phyloP scores from a whole-genome alignment of 2,888 invertebrate species.

The Nasonia oneida region DNA sequence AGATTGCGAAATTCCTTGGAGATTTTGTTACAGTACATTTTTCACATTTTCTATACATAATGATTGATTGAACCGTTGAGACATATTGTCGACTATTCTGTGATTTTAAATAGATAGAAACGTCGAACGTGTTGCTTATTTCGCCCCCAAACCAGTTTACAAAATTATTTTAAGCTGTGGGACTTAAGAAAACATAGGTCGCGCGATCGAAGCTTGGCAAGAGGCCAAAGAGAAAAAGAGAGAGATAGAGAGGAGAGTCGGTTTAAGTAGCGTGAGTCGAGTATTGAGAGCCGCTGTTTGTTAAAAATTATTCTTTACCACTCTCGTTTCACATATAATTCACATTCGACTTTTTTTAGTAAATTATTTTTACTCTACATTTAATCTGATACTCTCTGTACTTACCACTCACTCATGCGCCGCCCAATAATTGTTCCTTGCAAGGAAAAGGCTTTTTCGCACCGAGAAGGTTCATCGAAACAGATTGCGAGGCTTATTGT shows the following conservation, averaged over 20 bases:
- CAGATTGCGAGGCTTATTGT: background rate
- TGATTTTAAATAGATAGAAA: background rate
- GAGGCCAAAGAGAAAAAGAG: constrained; percentile 49
- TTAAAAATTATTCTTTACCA: constrained; percentile 52
- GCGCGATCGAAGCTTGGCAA: constrained; percentile 49
- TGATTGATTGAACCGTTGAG: background rate
- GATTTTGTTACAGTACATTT: background rate
- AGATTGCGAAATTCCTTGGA: background rate
- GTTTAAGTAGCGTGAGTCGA: constrained; percentile 60
- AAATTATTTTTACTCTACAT: constrained; percentile 46
- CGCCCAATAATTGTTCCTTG: constrained; percentile 75
- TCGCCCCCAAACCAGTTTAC: background rate
- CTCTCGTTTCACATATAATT: constrained; percentile 17
- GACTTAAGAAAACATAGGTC: background rate
- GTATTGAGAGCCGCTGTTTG: constrained; percentile 70
- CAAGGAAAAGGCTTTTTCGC: constrained; percentile 70
- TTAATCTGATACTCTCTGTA: constrained; percentile 72
- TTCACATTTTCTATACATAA: background rate
- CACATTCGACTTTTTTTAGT: constrained; percentile 32
- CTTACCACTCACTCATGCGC: constrained; percentile 78
- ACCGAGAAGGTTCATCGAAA: constrained; percentile 65
- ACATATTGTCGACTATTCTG: background rate
- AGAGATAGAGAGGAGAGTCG: constrained; percentile 27
- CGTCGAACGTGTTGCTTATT: background rate
- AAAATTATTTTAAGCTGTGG: background rate